These are phyloP conservation scores for Chironomus tentans DNA, from an alignment of 2,888 invertebrate genomes.

Conservation along the genomic window DNA sequence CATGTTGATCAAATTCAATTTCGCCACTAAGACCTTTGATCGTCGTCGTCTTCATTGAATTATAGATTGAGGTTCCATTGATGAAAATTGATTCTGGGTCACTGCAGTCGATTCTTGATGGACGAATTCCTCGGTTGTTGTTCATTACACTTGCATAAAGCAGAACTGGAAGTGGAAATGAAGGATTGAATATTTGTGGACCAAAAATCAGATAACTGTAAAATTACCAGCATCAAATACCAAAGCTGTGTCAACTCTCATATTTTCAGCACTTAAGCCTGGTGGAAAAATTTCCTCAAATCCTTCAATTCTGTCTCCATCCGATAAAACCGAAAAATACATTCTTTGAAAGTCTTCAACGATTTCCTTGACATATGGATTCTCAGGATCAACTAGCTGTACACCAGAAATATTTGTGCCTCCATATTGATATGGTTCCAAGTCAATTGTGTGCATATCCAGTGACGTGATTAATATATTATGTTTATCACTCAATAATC, in stretches of 20 bases:
- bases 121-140: conserved; percentile 47
- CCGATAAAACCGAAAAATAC: not conserved
- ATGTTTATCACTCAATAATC: conserved; percentile 94
- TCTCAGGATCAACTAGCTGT: conserved; percentile 75
- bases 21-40: conserved; percentile 76
- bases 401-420: conserved; percentile 94
- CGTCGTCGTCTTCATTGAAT: conserved; percentile 95
- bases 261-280: conserved; percentile 38
- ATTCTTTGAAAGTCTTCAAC: not conserved
- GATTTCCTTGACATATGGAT: conserved; percentile 55
- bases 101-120: conserved; percentile 48
- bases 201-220: conserved; percentile 57
- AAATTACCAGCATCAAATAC: conserved; percentile 89
- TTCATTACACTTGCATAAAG: conserved; percentile 71
- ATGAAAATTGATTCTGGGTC: conserved; percentile 56
- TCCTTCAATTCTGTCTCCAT: not conserved
- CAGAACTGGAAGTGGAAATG: conserved; percentile 31
- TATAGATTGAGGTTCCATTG: conserved; percentile 86
- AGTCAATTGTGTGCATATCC: conserved; percentile 83
- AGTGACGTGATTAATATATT: conserved; percentile 87
- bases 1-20: conserved; percentile 89
- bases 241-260: conserved; percentile 78
- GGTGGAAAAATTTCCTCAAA: conserved; percentile 32
- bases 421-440: conserved; percentile 89
- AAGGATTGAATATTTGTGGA: not conserved